phyloP scores from a whole-genome alignment of 2,113 vertebrate genomes.

The Sus scrofa region T2T-Sscrofa CM000814.6:102939001-102939500 shows the following conservation, averaged over 20 bases:
- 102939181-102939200: fast-evolving
- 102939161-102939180: not conserved
- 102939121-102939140: not conserved
- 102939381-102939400: not conserved
- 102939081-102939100: not conserved
- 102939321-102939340: not conserved
- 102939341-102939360: not conserved
- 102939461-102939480: not conserved
- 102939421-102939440: not conserved
- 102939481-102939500: not conserved
- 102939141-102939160: not conserved
- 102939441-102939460: not conserved
- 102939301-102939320: not conserved
- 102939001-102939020: not conserved
- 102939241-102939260: not conserved
- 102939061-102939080: not conserved
- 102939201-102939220: not conserved
- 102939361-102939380: not conserved
- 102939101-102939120: not conserved
- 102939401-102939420: not conserved
- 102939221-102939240: no score
- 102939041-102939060: not conserved
- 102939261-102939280: fast-evolving
- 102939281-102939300: not conserved
- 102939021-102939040: not conserved